phyloP scores from a whole-genome alignment of 2,797 vertebrate genomes.

The Mionectes olivaceus region DNA sequence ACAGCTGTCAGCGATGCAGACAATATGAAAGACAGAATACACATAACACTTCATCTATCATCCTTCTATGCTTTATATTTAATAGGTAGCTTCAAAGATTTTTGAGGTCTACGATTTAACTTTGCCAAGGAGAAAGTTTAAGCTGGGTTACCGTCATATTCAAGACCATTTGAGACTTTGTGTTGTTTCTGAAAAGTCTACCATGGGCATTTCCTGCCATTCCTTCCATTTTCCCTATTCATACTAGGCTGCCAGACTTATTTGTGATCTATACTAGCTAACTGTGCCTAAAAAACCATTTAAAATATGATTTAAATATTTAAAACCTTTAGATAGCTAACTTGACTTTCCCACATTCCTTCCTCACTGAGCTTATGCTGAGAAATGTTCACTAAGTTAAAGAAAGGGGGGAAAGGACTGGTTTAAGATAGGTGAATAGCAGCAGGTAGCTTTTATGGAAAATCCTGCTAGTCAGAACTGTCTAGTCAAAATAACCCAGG shows the following conservation, averaged over 20 bases:
- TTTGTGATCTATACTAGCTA: too few relatives aligned
- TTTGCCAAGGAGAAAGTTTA: background rate
- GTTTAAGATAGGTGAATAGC: background rate
- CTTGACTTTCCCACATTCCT: background rate
- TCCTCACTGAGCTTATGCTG: background rate
- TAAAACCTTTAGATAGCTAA: background rate
- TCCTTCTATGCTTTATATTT: background rate
- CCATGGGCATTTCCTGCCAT: background rate
- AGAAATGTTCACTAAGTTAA: background rate
- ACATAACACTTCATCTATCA: background rate
- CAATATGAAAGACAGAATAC: background rate
- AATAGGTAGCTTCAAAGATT: background rate
- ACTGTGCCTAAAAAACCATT: too few relatives aligned
- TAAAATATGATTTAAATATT: background rate
- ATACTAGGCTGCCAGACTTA: fast-evolving
- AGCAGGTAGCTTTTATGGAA: background rate
- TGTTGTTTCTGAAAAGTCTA: background rate
- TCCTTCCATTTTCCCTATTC: background rate
- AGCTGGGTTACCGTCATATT: background rate
- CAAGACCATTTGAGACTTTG: background rate
- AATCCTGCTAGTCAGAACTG: background rate
- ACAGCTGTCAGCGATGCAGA: background rate
- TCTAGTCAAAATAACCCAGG: background rate
- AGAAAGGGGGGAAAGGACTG: background rate
- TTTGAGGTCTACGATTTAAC: background rate